These are phyloP conservation scores for Odontamblyopus lacepedii DNA, from an alignment of 2,797 vertebrate genomes.

Conservation along the genomic window DNA sequence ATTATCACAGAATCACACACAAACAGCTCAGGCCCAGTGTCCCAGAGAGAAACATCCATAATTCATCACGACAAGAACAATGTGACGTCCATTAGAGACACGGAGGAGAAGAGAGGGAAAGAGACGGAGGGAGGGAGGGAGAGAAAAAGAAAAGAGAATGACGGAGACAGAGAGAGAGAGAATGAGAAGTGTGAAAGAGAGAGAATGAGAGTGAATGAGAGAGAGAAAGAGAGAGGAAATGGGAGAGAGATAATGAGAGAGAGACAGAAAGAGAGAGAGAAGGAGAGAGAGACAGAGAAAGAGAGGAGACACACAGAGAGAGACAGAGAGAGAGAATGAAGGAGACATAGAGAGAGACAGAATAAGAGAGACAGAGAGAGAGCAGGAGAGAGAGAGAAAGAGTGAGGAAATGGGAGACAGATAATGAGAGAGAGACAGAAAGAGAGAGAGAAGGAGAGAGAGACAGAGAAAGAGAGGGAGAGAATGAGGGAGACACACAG, in stretches of 20 bases:
- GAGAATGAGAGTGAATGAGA: too few relatives aligned
- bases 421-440: background rate
- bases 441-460: background rate
- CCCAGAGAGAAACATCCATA: slow-evolving; percentile 33
- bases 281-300: too few relatives aligned
- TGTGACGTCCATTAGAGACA: slow-evolving; percentile 5
- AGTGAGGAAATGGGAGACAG: background rate
- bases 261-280: too few relatives aligned
- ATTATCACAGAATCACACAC: slow-evolving; percentile 25
- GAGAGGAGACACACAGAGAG: too few relatives aligned
- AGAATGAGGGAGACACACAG: too few relatives aligned
- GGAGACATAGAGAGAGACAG: too few relatives aligned
- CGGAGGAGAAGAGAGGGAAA: background rate
- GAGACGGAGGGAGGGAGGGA: background rate
- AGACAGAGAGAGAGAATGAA: too few relatives aligned
- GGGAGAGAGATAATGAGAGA: too few relatives aligned
- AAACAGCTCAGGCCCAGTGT: slow-evolving; percentile 22
- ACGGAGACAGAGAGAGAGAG: background rate
- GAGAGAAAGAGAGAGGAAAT: too few relatives aligned
- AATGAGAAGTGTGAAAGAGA: too few relatives aligned
- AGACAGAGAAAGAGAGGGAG: background rate
- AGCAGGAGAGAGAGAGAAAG: too few relatives aligned
- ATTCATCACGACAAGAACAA: slow-evolving; percentile 43
- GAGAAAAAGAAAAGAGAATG: background rate
- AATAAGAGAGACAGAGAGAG: too few relatives aligned